These are phyloP conservation scores for Thymelicus lineola DNA, from an alignment of 2,888 invertebrate genomes.

Conservation along the genomic window DNA sequence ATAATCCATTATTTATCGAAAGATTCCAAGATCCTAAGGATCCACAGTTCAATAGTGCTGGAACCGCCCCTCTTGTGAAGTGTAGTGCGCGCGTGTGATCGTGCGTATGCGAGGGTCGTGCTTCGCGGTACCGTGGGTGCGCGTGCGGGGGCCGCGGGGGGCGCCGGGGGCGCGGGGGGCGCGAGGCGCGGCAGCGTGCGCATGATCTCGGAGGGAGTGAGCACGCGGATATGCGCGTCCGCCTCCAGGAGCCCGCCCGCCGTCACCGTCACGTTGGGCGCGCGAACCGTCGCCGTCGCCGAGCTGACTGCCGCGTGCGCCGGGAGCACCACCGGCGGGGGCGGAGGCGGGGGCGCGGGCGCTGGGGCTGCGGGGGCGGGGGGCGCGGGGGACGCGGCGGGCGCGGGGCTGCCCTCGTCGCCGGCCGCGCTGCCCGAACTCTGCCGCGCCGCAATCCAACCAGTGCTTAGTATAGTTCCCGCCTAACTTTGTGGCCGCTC, in stretches of 20 bases:
- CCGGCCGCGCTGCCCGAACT: slow-evolving; percentile 62
- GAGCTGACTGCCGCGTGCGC: slow-evolving; percentile 13
- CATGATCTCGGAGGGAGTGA: slow-evolving; percentile 96
- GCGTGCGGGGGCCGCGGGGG: slow-evolving; percentile 47
- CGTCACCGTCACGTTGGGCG: slow-evolving; percentile 89
- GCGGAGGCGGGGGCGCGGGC: slow-evolving; percentile 47
- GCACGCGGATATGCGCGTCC: slow-evolving; percentile 94
- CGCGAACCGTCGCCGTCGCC: slow-evolving; percentile 75
- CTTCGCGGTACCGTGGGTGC: slow-evolving; percentile 38
- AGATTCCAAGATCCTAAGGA: too few species aligned
- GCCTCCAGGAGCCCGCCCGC: slow-evolving; percentile 85
- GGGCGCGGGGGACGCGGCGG: slow-evolving; percentile 60
- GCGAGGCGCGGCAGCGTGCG: slow-evolving; percentile 94
- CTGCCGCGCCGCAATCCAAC: slow-evolving; percentile 63
- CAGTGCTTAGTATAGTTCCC: slow-evolving; percentile 57
- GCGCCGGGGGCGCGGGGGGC: slow-evolving; percentile 80
- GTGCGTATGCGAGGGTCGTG: slow-evolving; percentile 44
- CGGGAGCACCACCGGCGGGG: slow-evolving; percentile 49
- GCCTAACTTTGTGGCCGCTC: too few species aligned
- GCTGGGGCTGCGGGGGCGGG: slow-evolving; percentile 66
- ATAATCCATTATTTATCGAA: too few species aligned
- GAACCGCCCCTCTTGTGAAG: too few species aligned
- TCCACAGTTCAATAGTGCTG: too few species aligned
- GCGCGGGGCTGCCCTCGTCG: slow-evolving; percentile 43
- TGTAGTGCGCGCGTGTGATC: slow-evolving; percentile 39